phyloP scores from a whole-genome alignment of 2,888 invertebrate genomes.

The Eupithecia vulgata region DNA sequence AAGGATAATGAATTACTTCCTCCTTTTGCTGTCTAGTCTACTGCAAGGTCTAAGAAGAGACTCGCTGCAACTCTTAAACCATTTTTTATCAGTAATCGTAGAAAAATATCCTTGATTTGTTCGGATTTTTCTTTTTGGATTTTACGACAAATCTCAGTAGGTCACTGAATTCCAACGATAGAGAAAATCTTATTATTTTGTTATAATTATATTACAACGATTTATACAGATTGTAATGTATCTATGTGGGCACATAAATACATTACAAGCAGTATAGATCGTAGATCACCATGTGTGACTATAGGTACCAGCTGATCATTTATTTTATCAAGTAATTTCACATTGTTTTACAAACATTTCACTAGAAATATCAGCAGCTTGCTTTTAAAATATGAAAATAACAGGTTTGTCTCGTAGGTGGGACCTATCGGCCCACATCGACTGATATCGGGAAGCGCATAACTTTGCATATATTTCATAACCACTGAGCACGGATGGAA shows the following conservation, averaged over 20 bases:
- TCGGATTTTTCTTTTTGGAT: not conserved
- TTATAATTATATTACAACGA: not conserved
- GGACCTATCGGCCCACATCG: conserved; percentile 39
- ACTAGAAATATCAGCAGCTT: conserved; percentile 10
- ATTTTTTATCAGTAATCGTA: not conserved
- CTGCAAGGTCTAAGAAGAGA: not conserved
- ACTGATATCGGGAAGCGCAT: conserved; percentile 60
- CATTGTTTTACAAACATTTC: not conserved
- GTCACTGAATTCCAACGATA: no score
- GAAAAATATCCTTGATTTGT: not conserved
- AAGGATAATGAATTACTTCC: not conserved
- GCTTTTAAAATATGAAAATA: conserved; percentile 32
- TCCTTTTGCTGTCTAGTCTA: not conserved
- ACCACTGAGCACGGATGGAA: conserved; percentile 81
- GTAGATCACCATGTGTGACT: no score
- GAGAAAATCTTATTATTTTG: not conserved
- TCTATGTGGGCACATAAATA: no score
- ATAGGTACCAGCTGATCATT: not conserved
- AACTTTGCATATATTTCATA: conserved; percentile 84
- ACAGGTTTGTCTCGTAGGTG: conserved; percentile 32
- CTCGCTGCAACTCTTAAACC: not conserved
- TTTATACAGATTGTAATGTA: not conserved
- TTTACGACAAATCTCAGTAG: not conserved
- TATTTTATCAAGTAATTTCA: not conserved
- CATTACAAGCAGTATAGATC: no score